A percentile compares a stretch with the other conserved stretches of the same genome.
phyloP scores from a whole-genome alignment of 2,888 invertebrate species.

The Leptarthrus brevirostris region DNA sequence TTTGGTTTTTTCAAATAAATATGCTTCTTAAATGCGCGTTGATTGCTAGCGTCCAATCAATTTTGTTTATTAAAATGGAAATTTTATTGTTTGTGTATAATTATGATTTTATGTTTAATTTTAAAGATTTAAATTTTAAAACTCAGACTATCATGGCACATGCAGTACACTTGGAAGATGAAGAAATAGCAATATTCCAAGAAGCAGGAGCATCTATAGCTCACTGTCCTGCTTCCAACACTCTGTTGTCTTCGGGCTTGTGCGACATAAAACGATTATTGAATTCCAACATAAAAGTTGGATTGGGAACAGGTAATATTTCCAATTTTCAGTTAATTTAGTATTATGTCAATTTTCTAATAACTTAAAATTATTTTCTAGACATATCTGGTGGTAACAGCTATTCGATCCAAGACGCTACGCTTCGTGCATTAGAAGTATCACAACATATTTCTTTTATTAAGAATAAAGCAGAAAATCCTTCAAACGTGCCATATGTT shows the following conservation, averaged over 20 bases:
- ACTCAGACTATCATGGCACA: slow-evolving; percentile 85
- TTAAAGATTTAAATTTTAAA: too few species aligned
- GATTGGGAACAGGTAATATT: slow-evolving; percentile 83
- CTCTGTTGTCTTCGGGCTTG: slow-evolving; percentile 81
- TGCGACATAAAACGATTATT: slow-evolving; percentile 80
- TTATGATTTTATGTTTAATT: too few species aligned
- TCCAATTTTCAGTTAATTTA: too few species aligned
- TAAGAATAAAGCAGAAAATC: slow-evolving; percentile 61
- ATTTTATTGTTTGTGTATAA: too few species aligned
- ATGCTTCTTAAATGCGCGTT: too few species aligned
- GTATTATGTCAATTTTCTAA: background rate
- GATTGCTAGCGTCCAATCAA: too few species aligned
- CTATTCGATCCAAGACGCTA: slow-evolving; percentile 79
- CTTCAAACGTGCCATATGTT: slow-evolving; percentile 58
- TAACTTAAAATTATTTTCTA: slow-evolving; percentile 64
- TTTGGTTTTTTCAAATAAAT: too few species aligned
- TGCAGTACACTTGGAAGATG: slow-evolving; percentile 78
- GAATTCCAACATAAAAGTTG: slow-evolving; percentile 76
- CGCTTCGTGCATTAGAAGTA: slow-evolving; percentile 78
- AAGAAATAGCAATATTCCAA: slow-evolving; percentile 75
- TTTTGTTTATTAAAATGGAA: too few species aligned
- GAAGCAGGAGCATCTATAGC: slow-evolving; percentile 76
- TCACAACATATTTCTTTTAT: slow-evolving; percentile 76
- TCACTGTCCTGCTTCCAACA: slow-evolving; percentile 91
- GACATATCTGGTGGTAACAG: slow-evolving; percentile 88